phyloP scores from a whole-genome alignment of 2,113 vertebrate genomes.

The Carassius auratus region DNA sequence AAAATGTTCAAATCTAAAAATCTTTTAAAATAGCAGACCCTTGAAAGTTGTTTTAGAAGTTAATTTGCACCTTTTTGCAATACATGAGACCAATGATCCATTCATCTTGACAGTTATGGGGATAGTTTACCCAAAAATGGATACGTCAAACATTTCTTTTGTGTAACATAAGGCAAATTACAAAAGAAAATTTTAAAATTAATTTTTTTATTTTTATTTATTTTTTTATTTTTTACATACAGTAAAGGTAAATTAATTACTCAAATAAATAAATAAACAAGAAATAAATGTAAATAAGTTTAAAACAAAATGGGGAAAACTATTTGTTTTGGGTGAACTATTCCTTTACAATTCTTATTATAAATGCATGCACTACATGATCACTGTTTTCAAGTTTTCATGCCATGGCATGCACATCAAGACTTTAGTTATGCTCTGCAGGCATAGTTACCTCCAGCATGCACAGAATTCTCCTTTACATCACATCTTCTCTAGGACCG shows the following conservation, averaged over 20 bases:
- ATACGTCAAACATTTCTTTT: not conserved
- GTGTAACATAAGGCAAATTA: no score
- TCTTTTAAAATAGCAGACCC: not conserved
- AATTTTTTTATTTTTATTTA: no score
- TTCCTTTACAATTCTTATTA: not conserved
- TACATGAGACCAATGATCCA: not conserved
- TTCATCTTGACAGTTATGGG: not conserved
- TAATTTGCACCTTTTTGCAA: not conserved
- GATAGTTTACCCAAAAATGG: not conserved
- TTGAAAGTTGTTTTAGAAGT: not conserved
- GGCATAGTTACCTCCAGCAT: slow-evolving; percentile 49
- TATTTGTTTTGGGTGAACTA: not conserved
- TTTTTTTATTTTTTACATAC: no score
- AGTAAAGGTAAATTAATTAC: no score
- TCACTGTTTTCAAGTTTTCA: not conserved
- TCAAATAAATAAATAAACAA: no score
- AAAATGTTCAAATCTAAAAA: no score
- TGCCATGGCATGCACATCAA: slow-evolving; percentile 36
- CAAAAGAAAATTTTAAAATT: not conserved
- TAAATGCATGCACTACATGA: slow-evolving; percentile 22
- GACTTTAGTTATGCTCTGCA: slow-evolving; percentile 9
- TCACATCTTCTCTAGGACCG: slow-evolving; percentile 36
- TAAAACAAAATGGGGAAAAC: not conserved
- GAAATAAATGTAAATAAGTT: no score
- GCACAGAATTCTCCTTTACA: slow-evolving; percentile 21